Evolutionary conservation across 2,888 invertebrate species (phyloP), one percentile per base, ranked within the genome.

Genomic region (Chironomus tentans): DNA sequence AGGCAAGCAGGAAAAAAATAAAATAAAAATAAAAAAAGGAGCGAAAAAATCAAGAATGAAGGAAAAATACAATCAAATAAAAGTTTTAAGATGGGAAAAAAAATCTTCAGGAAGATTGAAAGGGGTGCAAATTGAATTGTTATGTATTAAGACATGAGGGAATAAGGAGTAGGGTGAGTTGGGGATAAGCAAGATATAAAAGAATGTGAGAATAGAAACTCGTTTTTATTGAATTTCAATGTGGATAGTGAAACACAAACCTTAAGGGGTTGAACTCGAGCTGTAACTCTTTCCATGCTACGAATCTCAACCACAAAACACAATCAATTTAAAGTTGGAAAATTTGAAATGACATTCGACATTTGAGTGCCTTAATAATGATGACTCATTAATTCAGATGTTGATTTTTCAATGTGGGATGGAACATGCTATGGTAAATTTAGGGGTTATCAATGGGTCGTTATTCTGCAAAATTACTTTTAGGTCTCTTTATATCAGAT

Each of bases 91-190:
- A 65, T 24, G 65, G 38, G 38, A 38, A 38, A 38, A 10, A 38
- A 22, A 13, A 18, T 62, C 18, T 18, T 21, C 21, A 7, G 21
- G 24, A 65, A 65, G 65, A 65, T 65, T 65, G 65, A 65, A 65
- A 65, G 65, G 65, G 65, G 65, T 65, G 65, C 65, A 65, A 65
- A 65, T 65, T 65, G 65, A 65, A 65, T 65, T 65, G 65, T 65
- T 65, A 65, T 65, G 65, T 65, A 65, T 65, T 65, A 24, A 13
- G 24, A 24, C 21, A 22, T 38, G 24, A 65, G 65, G 65, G 65
- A 65, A 38, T 38, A 1, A 10, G 2, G 10, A 10, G 38, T 38
- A 38, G 7, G 38, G 38, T 38, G 38, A 38, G 38, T 24, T 21
- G 21, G 65, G 56, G 56, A 56, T 56, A 18, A 18, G 56, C 15